phyloP scores from a whole-genome alignment of 2,797 vertebrate species.

The Macropus fuliginosus region DNA sequence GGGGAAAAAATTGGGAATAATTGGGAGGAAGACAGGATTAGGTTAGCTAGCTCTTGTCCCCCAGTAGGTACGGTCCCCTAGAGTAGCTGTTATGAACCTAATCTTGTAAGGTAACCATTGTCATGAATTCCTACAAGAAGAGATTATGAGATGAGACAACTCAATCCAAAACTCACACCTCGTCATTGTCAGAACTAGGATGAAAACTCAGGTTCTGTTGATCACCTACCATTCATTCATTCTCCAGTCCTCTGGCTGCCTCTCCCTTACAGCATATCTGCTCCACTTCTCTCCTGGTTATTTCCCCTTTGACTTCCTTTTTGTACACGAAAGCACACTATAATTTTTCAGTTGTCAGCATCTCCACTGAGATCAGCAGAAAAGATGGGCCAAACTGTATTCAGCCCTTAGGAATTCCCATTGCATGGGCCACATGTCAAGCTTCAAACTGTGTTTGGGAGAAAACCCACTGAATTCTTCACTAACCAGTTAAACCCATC shows the following conservation, averaged over 20 bases:
- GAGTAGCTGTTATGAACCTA: background rate
- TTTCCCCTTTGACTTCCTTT: slow-evolving; percentile 68
- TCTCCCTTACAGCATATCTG: background rate
- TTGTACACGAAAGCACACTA: background rate
- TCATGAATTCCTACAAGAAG: background rate
- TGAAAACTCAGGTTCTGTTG: background rate
- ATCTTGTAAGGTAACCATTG: background rate
- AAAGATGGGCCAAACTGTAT: background rate
- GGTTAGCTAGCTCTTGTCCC: background rate
- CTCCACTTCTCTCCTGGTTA: background rate
- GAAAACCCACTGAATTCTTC: background rate
- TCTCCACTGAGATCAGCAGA: slow-evolving; percentile 60
- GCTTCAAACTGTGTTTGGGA: accelerated
- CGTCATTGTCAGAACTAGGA: background rate
- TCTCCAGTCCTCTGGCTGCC: background rate
- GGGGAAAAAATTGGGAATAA: background rate
- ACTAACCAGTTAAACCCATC: background rate
- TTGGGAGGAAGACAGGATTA: background rate
- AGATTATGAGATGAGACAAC: background rate
- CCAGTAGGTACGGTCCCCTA: background rate
- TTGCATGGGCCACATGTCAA: background rate
- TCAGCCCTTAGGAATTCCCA: slow-evolving; percentile 26
- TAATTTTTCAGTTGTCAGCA: slow-evolving; percentile 58
- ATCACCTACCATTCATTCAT: background rate
- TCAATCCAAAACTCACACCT: background rate